Evolutionary conservation across 1,140 invertebrate species (phyloP), one percentile per base, ranked within the genome.

Genomic region (Zaprionus kolodkinae): DNA sequence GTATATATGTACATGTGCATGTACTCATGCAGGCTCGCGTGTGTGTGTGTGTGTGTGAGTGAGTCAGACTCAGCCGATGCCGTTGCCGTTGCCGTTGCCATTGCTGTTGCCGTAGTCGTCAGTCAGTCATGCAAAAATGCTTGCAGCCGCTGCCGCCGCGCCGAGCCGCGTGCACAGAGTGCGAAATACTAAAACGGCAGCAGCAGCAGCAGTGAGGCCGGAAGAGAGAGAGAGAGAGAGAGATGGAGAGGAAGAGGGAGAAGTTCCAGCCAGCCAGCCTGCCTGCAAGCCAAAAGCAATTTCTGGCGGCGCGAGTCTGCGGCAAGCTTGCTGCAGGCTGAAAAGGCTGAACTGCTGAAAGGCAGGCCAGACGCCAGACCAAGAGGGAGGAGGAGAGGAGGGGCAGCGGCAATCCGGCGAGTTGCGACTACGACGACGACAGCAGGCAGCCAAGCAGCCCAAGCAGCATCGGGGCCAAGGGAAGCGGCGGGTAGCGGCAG

Each of bases 61-160:
- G 76, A 88, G 52, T 79, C 76, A 82, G 84, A 82, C 83, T 86
- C 84, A 83, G 79, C 55, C 59, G 38, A 30, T 65, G 74, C 61
- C 73, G 67, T 79, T 79, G 78, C 63, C 59, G 30, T 61, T 27
- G 57, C 30, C 52, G 38, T 45, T 66, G 74, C 62, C 73, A 74
- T 48, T 27, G 57, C 30, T 52, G 38, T 45, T 66, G 74, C 62
- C 74, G 27, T 30, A 74, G 61, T 80, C 82, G 81, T 83, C 84
- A 87, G 84, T 88, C 84, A 88, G 84, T 89, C 84, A 88, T 88
- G 84, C 84, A 88, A 88, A 88, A 88, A 88, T 88, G 84, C 88
- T 88, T 88, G 85, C 76, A 78, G 78, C 59, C 78, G 70, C 52
- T 52, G 77, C 54, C 67, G 30, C 40, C 25, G 72, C 45, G 66